phyloP scores from a whole-genome alignment of 2,113 vertebrate genomes.

The Pomatorhinus ruficollis region DNA sequence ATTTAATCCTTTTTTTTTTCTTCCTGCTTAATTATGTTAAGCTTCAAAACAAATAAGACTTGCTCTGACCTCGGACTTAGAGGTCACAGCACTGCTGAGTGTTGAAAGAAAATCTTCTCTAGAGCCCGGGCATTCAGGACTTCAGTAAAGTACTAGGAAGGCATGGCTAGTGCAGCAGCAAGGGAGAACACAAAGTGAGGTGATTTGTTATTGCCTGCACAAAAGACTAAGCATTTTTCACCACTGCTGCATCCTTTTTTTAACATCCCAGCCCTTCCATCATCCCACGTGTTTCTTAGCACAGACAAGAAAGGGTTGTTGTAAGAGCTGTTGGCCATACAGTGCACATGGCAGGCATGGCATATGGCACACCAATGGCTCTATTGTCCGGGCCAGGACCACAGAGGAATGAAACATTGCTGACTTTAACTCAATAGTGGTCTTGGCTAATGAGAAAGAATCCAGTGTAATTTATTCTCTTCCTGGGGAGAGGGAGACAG shows the following conservation, averaged over 20 bases:
- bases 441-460: conserved; percentile 27
- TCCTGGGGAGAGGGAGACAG: neutral
- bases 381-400: neutral
- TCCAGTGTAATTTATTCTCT: conserved; percentile 12
- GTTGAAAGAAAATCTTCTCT: conserved; percentile 6
- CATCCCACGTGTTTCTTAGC: neutral
- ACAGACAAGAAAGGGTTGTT: neutral
- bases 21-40: conserved; percentile 43
- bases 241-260: neutral
- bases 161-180: neutral
- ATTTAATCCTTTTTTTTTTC: conserved; percentile 32
- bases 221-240: neutral
- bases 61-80: neutral
- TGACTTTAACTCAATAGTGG: conserved; percentile 19
- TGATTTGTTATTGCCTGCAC: conserved; percentile 13
- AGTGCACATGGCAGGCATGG: neutral
- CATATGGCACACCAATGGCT: conserved; percentile 20
- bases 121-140: neutral
- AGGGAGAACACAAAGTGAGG: neutral
- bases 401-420: conserved; percentile 5
- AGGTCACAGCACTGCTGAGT: neutral
- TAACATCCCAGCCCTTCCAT: neutral
- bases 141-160: neutral
- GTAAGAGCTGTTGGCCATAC: neutral
- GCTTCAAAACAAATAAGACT: conserved; percentile 47